Base-by-base conservation (phyloP, 2,113 vertebrate genomes). In the human (Homo sapiens) region DNA sequence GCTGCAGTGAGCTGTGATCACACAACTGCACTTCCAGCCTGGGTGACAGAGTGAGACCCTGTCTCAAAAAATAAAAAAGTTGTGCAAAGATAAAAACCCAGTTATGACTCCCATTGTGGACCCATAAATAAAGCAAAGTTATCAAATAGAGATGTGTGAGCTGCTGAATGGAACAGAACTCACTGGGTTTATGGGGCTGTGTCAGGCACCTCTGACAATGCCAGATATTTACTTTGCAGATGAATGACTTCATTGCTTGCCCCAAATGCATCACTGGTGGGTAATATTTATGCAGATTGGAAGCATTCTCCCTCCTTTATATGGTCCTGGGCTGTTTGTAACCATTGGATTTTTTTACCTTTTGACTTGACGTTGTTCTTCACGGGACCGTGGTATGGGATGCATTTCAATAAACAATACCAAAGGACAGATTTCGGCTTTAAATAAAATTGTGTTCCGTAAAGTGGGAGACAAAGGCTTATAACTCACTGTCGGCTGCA, bases 391-490 rank as follows among this genome's bases (percentile, higher is more conserved):
- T 38, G 20, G 66, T 96, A 61, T 86, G 97, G 97, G 96, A 97
- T 98, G 91, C 89, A 80, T 98, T 98, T 98, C 97, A 97, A 99
- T 99, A 99, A 99, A 99, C 98, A 99, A 98, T 97, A 95, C 97
- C 90, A 96, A 98, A 97, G 96, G 99, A 99, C 98, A 98, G 98
- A 98, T 99, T 98, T 98, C 57, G 88, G 97, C 97, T 98, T 97
- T 98, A 98, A 99, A 98, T 98, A 98, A 98, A 98, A 99, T 98
- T 98, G 98, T 98, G 98, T 98, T 98, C 98, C 97, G 98, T 98
- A 98, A 99, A 98, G 98, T 98, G 98, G 98, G 98, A 99, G 99
- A 99, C 98, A 98, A 98, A 99, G 98, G 97, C 97, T 98, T 98
- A 90, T 99, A 98, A 98, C 97, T 99, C 98, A 98, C 97, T 66